Percentiles rank a stretch among this genome's conserved stretches.
Evolutionary conservation across 2,113 vertebrate species (phyloP).

Genomic region (Thryonomys swinderianus): DNA sequence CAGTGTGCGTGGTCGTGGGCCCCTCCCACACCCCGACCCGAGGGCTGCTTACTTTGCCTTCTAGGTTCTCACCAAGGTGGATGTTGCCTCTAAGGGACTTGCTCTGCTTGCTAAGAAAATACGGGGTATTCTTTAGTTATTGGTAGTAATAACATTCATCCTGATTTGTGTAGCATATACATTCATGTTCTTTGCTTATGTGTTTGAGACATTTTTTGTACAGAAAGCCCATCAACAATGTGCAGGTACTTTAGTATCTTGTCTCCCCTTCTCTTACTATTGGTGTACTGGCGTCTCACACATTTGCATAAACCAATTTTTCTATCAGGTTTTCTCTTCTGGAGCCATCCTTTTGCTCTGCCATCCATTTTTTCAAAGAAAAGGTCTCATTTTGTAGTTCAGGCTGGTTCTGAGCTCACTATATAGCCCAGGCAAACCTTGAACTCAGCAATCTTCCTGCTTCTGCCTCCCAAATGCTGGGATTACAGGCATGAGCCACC

Average conservation of each 20-base stretch:
- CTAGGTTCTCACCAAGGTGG: accelerated
- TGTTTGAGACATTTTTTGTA: neutral
- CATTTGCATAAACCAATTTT: neutral
- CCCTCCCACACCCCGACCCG: neutral
- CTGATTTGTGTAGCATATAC: accelerated
- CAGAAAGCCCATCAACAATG: neutral
- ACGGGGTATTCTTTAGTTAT: neutral
- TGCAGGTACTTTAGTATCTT: neutral
- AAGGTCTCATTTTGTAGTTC: too few relatives aligned
- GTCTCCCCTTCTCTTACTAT: neutral
- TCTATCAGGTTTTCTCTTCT: neutral
- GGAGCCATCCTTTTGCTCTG: neutral
- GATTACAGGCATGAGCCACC: too few relatives aligned
- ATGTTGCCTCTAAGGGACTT: accelerated
- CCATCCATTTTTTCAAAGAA: neutral
- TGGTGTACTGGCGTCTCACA: neutral
- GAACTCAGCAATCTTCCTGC: too few relatives aligned
- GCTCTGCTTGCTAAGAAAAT: neutral
- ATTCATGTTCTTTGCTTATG: accelerated
- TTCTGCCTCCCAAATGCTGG: too few relatives aligned
- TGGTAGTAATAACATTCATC: too few relatives aligned
- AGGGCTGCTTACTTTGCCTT: accelerated
- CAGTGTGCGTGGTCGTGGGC: accelerated
- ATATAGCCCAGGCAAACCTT: too few relatives aligned
- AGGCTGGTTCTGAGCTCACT: too few relatives aligned